These are phyloP conservation scores for Gryllus longicercus DNA, from an alignment of 2,888 invertebrate genomes.

Conservation along the genomic window DNA sequence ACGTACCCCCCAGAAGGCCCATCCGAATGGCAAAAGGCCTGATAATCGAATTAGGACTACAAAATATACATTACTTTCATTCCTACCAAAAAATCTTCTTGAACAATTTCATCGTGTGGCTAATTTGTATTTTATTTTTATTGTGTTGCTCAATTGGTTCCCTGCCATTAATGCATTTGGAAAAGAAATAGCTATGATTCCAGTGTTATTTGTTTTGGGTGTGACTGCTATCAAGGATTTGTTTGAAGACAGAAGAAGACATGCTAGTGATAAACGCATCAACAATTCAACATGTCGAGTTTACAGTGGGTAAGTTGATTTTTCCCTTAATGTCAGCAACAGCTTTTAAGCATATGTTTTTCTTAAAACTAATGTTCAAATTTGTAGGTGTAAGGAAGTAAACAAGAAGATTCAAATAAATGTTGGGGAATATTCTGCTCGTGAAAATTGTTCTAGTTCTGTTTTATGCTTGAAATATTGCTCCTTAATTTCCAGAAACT, in stretches of 20 bases:
- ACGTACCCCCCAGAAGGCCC: slow-evolving; percentile 72
- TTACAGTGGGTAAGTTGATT: slow-evolving; percentile 72
- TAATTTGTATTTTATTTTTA: slow-evolving; percentile 95
- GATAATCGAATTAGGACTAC: slow-evolving; percentile 87
- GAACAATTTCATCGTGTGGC: slow-evolving; percentile 98
- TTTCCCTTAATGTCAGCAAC: no score
- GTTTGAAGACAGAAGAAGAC: slow-evolving; percentile 87
- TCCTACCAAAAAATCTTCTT: slow-evolving; percentile 91
- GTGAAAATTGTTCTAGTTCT: no score
- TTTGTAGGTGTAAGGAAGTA: no score
- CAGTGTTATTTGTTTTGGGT: slow-evolving; percentile 88
- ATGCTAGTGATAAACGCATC: slow-evolving; percentile 87
- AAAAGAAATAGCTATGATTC: slow-evolving; percentile 92
- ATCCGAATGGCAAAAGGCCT: slow-evolving; percentile 78
- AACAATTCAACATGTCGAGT: slow-evolving; percentile 91
- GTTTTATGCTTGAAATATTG: no score
- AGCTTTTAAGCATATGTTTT: no score
- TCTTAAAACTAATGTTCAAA: no score
- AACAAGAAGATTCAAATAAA: no score
- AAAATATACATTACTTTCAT: slow-evolving; percentile 90
- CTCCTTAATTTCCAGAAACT: no score
- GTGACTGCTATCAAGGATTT: slow-evolving; percentile 93
- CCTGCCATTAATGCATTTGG: slow-evolving; percentile 92
- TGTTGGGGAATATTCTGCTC: no score
- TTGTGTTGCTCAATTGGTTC: slow-evolving; percentile 94